Conservation (phyloP, 2,113 vertebrate genomes). For the Amazona guildingii region DNA sequence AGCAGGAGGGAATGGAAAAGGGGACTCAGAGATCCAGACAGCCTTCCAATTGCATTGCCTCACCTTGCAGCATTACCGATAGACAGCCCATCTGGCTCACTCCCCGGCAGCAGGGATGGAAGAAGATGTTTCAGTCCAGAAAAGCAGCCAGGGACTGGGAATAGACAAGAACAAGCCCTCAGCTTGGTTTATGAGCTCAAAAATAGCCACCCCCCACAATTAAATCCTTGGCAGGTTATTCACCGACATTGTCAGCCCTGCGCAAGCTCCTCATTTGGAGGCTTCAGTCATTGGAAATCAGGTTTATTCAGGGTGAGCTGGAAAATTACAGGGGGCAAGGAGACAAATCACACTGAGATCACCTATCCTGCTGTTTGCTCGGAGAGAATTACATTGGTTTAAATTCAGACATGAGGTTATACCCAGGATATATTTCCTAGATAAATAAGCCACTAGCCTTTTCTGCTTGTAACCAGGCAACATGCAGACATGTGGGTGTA, state of each 20-base stretch:
- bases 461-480: constrained; percentile 45
- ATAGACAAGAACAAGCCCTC: not conserved
- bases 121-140: not conserved
- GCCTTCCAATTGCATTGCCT: not conserved
- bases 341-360: not conserved
- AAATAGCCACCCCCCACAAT: not conserved
- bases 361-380: not conserved
- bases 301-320: not conserved
- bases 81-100: not conserved
- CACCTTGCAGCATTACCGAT: not conserved
- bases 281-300: not conserved
- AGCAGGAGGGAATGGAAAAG: not conserved
- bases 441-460: constrained; percentile 36
- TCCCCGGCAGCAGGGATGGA: not conserved
- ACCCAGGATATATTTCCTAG: constrained; percentile 26
- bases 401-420: constrained; percentile 36
- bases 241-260: not conserved
- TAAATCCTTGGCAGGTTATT: not conserved
- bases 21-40: not conserved
- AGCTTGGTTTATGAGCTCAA: not conserved
- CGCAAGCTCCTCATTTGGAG: not conserved
- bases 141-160: not conserved
- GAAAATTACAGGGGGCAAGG: not conserved
- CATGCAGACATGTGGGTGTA: constrained; percentile 20
- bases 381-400: not conserved